Conservation (phyloP, 2,113 vertebrate genomes). For the Echinops telfairi region DNA sequence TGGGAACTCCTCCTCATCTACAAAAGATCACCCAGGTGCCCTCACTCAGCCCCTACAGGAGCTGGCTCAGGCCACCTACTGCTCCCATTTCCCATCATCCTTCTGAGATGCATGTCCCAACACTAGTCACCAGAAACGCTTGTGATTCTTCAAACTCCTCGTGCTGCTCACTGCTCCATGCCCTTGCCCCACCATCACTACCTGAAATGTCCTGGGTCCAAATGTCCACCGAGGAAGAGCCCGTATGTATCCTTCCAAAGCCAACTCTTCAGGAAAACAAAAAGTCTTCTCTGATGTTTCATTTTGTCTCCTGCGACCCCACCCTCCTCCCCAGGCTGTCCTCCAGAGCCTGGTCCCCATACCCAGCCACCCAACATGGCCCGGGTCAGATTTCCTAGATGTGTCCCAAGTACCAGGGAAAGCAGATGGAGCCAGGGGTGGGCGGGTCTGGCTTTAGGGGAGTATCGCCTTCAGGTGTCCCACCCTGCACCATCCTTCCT, state of each 20-base stretch:
- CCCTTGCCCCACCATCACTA: accelerated
- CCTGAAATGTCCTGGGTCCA: accelerated
- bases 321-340: accelerated
- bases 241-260: background rate
- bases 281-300: background rate
- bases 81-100: accelerated
- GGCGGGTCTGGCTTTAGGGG: accelerated
- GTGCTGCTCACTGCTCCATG: accelerated
- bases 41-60: background rate
- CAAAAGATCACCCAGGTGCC: background rate
- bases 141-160: accelerated
- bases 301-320: no score
- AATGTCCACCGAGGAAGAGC: background rate
- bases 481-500: background rate
- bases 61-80: background rate
- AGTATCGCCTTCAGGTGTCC: background rate
- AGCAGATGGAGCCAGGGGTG: background rate
- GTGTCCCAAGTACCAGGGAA: background rate
- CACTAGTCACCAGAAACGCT: background rate
- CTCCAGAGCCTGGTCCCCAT: background rate
- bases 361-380: background rate
- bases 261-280: background rate
- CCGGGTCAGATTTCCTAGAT: background rate
- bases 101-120: accelerated
- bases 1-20: accelerated